Base-by-base conservation (phyloP, 2,888 invertebrate species). In the Lithophane semibrunnea region DNA sequence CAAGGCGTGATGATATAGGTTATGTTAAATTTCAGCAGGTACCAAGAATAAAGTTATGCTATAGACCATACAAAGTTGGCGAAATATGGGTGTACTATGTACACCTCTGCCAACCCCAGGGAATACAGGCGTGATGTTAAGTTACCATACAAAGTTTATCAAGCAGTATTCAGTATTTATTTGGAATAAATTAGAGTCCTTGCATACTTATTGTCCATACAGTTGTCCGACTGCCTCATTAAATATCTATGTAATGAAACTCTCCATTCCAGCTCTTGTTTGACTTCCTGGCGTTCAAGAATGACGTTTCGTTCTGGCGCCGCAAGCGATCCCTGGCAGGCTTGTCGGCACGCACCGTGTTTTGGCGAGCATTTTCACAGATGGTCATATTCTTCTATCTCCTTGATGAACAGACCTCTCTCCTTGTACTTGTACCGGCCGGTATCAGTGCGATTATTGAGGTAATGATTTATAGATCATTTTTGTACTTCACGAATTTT, bases 211-310 rank as follows among this genome's bases (percentile, higher is more conserved):
- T 52, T 21, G 18, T 16, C 52, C 18, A 18, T 52, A 52, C 52
- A 52, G 52, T 18, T 52, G 18, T 18, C 18, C 8, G 52, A 8
- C 18, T 52, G 52, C 21, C 21, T 52, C 21, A 52, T 52, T 52
- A 52, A 52, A 52, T 52, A 18, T 52, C 18, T 29, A 29, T 29
- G 7, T 13, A 18, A 69, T 37, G 2, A 37, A 79, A 12, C 16
- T 58, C 74, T 78, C 4, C 12, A 58, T 85, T 97, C 24, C 97
- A 99, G 99, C 96, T 99, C 81, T 95, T 99, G 61, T 99, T 99
- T 92, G 99, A 99, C 94, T 99, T 99, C 92, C 96, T 99, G 73
- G 99, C 99, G 0, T 99, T 99, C 93, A 99, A 99, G 97, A 99
- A 99, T 93, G 99, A 99, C 91, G 98, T 99, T 0, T 97, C 97